A percentile compares a stretch with the other conserved stretches of the same genome.
phyloP scores from a whole-genome alignment of 2,113 vertebrate genomes.

The Microcebus lehilahytsara region DNA sequence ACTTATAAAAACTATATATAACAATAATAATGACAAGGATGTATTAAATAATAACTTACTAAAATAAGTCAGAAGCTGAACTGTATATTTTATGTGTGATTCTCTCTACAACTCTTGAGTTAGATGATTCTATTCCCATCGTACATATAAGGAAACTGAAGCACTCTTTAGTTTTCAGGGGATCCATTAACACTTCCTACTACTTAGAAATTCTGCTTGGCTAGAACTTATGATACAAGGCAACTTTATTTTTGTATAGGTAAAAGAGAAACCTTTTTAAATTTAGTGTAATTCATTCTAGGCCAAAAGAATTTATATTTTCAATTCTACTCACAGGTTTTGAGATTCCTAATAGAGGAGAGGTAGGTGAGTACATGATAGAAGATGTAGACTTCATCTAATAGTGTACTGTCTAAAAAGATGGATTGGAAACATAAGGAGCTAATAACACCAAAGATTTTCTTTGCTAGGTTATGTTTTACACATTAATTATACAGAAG shows the following conservation, averaged over 20 bases:
- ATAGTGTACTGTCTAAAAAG: constrained; percentile 45
- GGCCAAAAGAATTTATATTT: not conserved
- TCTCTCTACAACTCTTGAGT: not conserved
- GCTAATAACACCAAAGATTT: constrained; percentile 63
- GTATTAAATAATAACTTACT: constrained; percentile 4
- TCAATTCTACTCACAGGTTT: constrained; percentile 30
- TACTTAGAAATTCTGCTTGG: not conserved
- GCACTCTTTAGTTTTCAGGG: not conserved
- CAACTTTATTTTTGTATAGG: not conserved
- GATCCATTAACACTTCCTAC: not conserved
- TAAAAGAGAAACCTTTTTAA: constrained; percentile 1
- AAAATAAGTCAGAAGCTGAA: not conserved
- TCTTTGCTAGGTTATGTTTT: constrained; percentile 51
- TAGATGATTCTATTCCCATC: not conserved
- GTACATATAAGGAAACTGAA: not conserved
- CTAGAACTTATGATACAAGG: not conserved
- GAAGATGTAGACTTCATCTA: constrained; percentile 49
- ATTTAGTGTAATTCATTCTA: not conserved
- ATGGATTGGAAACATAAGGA: constrained; percentile 64
- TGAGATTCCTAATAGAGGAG: constrained; percentile 18
- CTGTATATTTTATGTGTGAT: not conserved
- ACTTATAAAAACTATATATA: not conserved
- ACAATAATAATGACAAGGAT: not conserved
- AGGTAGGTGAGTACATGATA: not conserved
- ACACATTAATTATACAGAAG: constrained; percentile 66